Evolutionary conservation across 1,140 invertebrate species (phyloP), one percentile per base, ranked within the genome.

Genomic region (Eupeodes corollae): DNA sequence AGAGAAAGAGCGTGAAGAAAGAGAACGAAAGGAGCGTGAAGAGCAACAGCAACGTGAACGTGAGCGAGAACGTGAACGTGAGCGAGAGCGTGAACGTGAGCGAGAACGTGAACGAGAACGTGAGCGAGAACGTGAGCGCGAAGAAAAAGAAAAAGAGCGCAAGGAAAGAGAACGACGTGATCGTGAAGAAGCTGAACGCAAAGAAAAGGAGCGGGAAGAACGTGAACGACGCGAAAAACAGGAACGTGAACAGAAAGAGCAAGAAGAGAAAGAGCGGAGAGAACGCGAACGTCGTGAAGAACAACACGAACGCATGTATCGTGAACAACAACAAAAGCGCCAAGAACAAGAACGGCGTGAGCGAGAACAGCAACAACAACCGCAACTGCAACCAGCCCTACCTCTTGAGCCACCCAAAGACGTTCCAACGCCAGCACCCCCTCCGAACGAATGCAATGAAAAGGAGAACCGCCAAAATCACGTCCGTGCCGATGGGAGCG

Each of bases 181-280:
- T 33, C 35, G 63, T 34, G 70, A 68, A 48, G 62, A 66, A 67
- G 11, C 70, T 26, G 72, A 76, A 37, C 66, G 69, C 3, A 31
- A 70, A 69, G 61, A 75, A 59, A 52, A 64, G 62, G 75, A 79
- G 18, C 39, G 47, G 55, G 69, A 48, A 63, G 62, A 42, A 46
- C 42, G 46, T 60, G 67, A 60, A 53, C 44, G 46, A 49, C 49
- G 53, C 69, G 60, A 60, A 32, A 43, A 31, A 64, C 38, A 56
- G 52, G 51, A 68, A 49, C 47, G 49, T 48, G 68, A 70, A 42
- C 55, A 61, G 15, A 43, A 62, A 11, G 69, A 69, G 39, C 63
- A 49, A 54, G 67, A 52, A 21, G 52, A 37, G 56, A 70, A 16
- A 48, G 48, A 42, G 50, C 46, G 46, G 43, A 55, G 38, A 54